Base-by-base conservation (phyloP, 1,140 invertebrate genomes). In the Amyelois transitella region DNA sequence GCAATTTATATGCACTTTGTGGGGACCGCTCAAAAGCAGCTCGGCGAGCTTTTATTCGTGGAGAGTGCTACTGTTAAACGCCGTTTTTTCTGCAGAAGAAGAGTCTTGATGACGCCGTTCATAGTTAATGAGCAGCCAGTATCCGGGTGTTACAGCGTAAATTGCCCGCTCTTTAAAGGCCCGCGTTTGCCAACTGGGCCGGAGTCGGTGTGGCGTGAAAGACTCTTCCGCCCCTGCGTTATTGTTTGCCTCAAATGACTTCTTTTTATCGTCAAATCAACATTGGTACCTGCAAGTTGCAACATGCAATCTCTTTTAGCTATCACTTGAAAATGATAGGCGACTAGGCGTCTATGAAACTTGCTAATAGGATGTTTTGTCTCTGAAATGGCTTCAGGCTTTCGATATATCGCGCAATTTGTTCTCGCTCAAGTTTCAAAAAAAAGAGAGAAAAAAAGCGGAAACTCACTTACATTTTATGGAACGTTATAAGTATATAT, bases 1-100 rank as follows among this genome's bases (percentile, higher is more conserved):
- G 77, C 81, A 85, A 85, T 87, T 87, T 87, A 87, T 85, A 87
- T 87, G 84, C 84, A 84, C 84, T 87, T 85, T 85, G 81, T 78
- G 65, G 69, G 67, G 61, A 66, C 49, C 66, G 64, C 55, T 82
- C 73, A 79, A 82, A 85, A 83, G 78, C 72, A 69, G 68, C 67
- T 75, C 69, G 55, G 64, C 58, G 60, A 61, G 59, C 71, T 70
- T 78, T 86, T 81, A 81, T 77, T 81, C 72, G 54, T 66, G 62
- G 66, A 76, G 75, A 81, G 77, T 78, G 75, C 80, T 69, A 75
- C 81, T 83, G 69, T 72, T 81, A 76, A 82, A 72, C 65, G 69
- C 60, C 69, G 75, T 86, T 85, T 83, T 86, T 86, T 81, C 73
- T 72, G 54, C 72, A 75, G 71, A 81, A 81, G 80, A 81, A 75